phyloP scores from a whole-genome alignment of 23 tunicate species.

The Halocynthia aurantium region DNA sequence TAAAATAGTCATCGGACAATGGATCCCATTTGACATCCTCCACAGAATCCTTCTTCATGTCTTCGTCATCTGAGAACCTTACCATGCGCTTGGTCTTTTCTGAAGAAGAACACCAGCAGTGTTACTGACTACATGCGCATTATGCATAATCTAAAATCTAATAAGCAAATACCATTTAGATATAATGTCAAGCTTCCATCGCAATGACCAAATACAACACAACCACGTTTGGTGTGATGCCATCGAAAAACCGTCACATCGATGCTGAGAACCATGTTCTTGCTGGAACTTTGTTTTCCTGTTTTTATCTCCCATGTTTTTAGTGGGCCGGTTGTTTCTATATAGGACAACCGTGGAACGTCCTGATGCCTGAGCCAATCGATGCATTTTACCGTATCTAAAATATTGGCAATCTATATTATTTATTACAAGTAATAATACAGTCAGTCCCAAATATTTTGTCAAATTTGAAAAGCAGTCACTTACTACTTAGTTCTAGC shows the following conservation, averaged over 20 bases:
- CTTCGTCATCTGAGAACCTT: not conserved
- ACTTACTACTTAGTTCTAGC: constrained; percentile 32
- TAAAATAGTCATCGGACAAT: constrained; percentile 69
- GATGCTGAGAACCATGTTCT: constrained; percentile 42
- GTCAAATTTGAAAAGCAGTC: not conserved
- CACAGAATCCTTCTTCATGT: constrained; percentile 25
- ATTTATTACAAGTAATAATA: no score
- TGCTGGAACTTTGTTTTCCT: constrained; percentile 21
- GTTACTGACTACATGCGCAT: no score
- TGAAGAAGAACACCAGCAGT: no score
- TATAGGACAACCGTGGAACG: constrained; percentile 23
- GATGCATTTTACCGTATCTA: constrained; percentile 28
- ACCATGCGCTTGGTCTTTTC: not conserved
- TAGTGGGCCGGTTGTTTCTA: constrained; percentile 41
- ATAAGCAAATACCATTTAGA: constrained; percentile 26
- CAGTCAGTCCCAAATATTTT: not conserved
- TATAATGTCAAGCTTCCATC: constrained; percentile 79
- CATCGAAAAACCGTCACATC: constrained; percentile 59
- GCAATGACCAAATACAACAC: constrained; percentile 56
- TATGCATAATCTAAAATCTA: no score
- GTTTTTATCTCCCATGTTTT: constrained; percentile 47
- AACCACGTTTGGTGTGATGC: constrained; percentile 72
- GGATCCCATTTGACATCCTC: constrained; percentile 76
- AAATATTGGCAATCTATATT: no score
- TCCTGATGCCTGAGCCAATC: constrained; percentile 62